phyloP scores from a whole-genome alignment of 1,140 invertebrate species.

The Phymorhynchus buccinoides region DNA sequence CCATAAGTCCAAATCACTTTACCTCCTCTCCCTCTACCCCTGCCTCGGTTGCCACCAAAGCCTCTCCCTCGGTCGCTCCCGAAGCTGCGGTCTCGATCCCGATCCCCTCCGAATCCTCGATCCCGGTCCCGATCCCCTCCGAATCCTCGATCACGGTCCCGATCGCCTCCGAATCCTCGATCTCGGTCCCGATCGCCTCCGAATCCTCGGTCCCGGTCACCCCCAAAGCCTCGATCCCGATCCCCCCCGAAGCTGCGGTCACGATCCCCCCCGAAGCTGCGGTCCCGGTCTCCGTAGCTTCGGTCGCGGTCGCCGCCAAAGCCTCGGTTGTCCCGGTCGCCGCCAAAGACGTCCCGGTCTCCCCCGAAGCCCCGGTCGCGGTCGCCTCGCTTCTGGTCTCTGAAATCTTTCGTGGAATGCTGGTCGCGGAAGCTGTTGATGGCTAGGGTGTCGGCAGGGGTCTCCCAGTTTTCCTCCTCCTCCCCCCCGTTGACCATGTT shows the following conservation, averaged over 20 bases:
- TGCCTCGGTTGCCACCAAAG: not conserved
- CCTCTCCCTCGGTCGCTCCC: slow-evolving; percentile 35
- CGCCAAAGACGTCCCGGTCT: slow-evolving; percentile 28
- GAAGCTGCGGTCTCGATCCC: slow-evolving; percentile 37
- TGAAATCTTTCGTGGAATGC: slow-evolving; percentile 29
- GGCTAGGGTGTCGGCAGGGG: not conserved
- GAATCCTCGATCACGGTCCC: too few relatives aligned
- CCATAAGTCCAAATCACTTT: too few relatives aligned
- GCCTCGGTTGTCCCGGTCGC: slow-evolving; percentile 29
- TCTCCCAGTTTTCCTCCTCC: slow-evolving; percentile 44
- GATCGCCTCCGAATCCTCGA: too few relatives aligned
- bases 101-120: too few relatives aligned
- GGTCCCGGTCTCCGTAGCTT: slow-evolving; percentile 35
- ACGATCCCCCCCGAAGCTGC: not conserved
- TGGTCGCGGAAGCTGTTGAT: not conserved
- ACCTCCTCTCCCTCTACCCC: not conserved
- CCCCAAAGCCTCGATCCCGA: slow-evolving; percentile 30
- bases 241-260: slow-evolving; percentile 1
- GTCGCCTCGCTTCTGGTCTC: slow-evolving; percentile 64
- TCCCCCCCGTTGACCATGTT: slow-evolving; percentile 16
- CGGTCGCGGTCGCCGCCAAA: slow-evolving; percentile 40
- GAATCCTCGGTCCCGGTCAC: slow-evolving; percentile 35
- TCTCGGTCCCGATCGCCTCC: too few relatives aligned
- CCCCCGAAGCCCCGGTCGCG: slow-evolving; percentile 73
- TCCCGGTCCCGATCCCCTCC: too few relatives aligned